Conservation (phyloP, 2,888 invertebrate genomes). For the Caenorhabditis japonica region DNA sequence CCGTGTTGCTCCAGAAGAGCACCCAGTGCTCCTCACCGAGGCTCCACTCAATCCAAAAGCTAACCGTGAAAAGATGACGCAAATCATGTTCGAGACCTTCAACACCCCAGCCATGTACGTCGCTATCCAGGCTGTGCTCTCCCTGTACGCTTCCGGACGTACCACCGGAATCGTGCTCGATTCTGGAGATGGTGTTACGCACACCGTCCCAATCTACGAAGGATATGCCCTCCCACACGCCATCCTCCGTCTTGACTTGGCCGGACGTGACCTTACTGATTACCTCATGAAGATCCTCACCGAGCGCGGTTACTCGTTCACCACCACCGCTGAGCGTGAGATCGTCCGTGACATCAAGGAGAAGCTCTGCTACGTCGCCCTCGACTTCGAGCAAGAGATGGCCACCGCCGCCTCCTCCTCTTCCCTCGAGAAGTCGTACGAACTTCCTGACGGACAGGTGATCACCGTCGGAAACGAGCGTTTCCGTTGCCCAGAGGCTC, state of each 20-base stretch:
- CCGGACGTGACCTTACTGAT: conserved; percentile 80
- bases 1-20: conserved; percentile 93
- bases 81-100: conserved; percentile 89
- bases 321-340: conserved; percentile 82
- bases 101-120: conserved; percentile 85
- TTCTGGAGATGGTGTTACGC: conserved; percentile 92
- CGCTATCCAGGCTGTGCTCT: conserved; percentile 92
- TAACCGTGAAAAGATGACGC: conserved; percentile 94
- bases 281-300: conserved; percentile 80
- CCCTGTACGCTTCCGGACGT: conserved; percentile 86
- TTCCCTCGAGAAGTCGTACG: conserved; percentile 78
- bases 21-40: conserved; percentile 91
- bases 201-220: conserved; percentile 86
- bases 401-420: conserved; percentile 90
- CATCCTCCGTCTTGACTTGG: conserved; percentile 80
- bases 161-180: conserved; percentile 83
- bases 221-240: conserved; percentile 81
- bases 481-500: no score
- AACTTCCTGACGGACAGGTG: no score
- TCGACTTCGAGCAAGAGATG: conserved; percentile 96
- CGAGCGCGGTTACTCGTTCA: conserved; percentile 78
- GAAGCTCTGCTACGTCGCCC: conserved; percentile 97
- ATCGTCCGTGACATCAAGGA: conserved; percentile 92
- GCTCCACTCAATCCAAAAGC: conserved; percentile 94
- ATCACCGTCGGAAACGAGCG: no score